Base-by-base conservation (phyloP, 2,888 invertebrate genomes). In the Brachyopa scutellaris region DNA sequence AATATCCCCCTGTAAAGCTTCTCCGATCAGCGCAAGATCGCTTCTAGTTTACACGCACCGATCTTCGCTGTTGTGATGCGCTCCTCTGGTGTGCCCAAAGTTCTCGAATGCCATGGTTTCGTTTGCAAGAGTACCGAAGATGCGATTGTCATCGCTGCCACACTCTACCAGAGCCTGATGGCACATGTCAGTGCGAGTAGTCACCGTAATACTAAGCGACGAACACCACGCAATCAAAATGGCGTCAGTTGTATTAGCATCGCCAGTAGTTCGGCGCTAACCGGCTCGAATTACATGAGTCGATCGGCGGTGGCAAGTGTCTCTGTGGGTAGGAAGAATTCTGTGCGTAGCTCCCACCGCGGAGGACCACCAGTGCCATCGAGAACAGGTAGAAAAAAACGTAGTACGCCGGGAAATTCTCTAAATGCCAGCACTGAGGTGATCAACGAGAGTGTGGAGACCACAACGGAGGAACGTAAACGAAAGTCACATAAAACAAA, bases 11-110 rank as follows among this genome's bases (percentile, higher is more conserved):
- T 57, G 70, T 84, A 51, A 85, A 92, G 87, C 88, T 88, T 87
- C 76, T 88, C 87, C 66, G 89, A 90, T 79, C 87, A 89, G 79
- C 67, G 88, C 85, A 91, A 87, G 84, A 88, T 87, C 88, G 91
- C 92, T 87, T 87, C 88, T 1, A 92, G 92, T 19, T 88, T 93
- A 13, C 96, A 96, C 90, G 95, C 96, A 11, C 97, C 97, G 0
- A 93, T 97, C 86, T 97, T 97, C 91, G 96, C 97, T 51, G 97
- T 97, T 23, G 96, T 97, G 70, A 97, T 97, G 97, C 93, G 97
- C 86, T 91, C 92, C 17, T 92, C 93, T 57, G 95, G 94, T 47
- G 94, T 94, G 17, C 94, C 95, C 1, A 95, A 95, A 88, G 93
- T 95, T 85, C 91, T 97, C 83, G 96, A 97, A 91, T 97, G 97